Base-by-base conservation (phyloP, 2,888 invertebrate genomes). In the Clostera curtula region DNA sequence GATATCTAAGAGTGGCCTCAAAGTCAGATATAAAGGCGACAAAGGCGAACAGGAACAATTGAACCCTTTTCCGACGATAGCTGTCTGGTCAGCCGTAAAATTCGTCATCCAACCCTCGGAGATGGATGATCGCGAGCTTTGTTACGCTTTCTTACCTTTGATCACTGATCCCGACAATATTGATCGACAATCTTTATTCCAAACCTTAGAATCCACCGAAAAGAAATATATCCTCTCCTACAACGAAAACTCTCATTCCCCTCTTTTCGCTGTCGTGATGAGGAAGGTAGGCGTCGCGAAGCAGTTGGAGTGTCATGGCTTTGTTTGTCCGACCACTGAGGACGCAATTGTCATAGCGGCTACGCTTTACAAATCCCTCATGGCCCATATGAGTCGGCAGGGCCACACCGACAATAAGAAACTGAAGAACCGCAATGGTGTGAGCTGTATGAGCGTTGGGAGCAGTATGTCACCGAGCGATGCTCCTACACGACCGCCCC, bases 311-410 rank as follows among this genome's bases (percentile, higher is more conserved):
- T 96, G 95, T 71, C 96, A 96, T 82, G 95, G 93, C 22, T 96
- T 95, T 74, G 92, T 94, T 49, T 96, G 95, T 72, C 91, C 91
- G 69, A 91, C 91, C 53, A 91, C 94, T 15, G 95, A 95, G 76
- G 95, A 96, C 71, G 95, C 96, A 38, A 92, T 96, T 18, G 93
- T 95, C 0, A 93, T 96, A 50, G 96, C 96, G 7, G 95, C 95
- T 23, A 95, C 95, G 39, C 85, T 96, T 45, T 96, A 96, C 76
- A 93, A 95, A 74, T 93, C 93, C 16, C 84, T 96, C 29, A 91
- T 95, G 84, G 90, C 93, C 34, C 92, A 92, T 58, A 91, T 93
- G 85, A 90, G 89, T 65, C 85, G 87, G 34, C 83, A 82, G 44
- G 79, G 79, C 36, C 79, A 80, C 48, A 56, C 43, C 43, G 76